phyloP scores from a whole-genome alignment of 1,140 invertebrate species.

The Carposina sasakii region DNA sequence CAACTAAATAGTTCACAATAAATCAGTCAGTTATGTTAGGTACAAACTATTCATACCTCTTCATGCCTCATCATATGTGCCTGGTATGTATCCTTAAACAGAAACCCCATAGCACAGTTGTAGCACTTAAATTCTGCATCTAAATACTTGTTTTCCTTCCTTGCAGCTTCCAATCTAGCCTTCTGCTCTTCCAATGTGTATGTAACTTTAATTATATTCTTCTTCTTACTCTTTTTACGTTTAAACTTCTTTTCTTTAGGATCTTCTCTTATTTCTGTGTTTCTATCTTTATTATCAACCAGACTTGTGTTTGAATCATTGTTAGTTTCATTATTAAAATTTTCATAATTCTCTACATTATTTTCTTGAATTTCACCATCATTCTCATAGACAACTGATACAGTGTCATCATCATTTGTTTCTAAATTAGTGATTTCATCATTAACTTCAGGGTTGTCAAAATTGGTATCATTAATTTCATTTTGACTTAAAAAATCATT shows the following conservation, averaged over 20 bases:
- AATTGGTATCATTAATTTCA: slow-evolving; percentile 15
- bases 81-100: slow-evolving; percentile 62
- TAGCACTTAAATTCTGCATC: slow-evolving; percentile 62
- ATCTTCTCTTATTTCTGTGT: slow-evolving; percentile 7
- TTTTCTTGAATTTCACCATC: slow-evolving; percentile 12
- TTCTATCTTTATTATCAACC: not conserved
- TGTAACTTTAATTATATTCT: slow-evolving; percentile 38
- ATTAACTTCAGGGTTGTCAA: slow-evolving; percentile 11
- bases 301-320: not conserved
- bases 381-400: not conserved
- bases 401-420: not conserved
- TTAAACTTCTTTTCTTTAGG: slow-evolving; percentile 13
- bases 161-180: slow-evolving; percentile 50
- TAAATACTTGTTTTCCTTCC: slow-evolving; percentile 52
- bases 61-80: slow-evolving; percentile 67
- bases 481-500: slow-evolving; percentile 3
- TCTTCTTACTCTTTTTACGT: slow-evolving; percentile 31
- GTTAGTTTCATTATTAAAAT: not conserved
- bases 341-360: slow-evolving; percentile 13
- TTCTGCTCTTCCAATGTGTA: slow-evolving; percentile 55
- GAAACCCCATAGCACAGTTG: slow-evolving; percentile 53
- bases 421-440: slow-evolving; percentile 3
- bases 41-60: too few species aligned
- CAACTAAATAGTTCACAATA: too few species aligned
- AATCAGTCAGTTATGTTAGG: too few species aligned